Evolutionary conservation across 2,797 vertebrate genomes (phyloP).

Genomic region (Distichodus sexfasciatus): DNA sequence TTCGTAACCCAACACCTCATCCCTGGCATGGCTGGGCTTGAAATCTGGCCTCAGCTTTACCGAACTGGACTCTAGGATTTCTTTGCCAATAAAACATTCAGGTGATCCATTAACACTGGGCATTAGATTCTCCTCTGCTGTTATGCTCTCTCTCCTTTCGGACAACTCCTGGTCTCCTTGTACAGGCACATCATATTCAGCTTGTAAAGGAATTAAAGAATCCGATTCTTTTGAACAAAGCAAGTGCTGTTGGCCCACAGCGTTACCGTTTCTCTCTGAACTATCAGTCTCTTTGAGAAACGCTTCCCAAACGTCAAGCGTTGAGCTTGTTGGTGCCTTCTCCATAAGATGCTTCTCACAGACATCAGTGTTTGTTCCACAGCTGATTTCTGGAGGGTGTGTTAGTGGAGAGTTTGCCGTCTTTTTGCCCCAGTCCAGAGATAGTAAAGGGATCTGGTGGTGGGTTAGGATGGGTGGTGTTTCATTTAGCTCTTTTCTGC

Average conservation of each 20-base stretch:
- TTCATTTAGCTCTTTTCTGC: conserved; percentile 48
- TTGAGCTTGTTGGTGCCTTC: conserved; percentile 32
- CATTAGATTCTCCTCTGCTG: not conserved
- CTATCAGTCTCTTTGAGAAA: conserved; percentile 50
- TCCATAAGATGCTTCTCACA: not conserved
- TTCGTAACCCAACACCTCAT: conserved; percentile 30
- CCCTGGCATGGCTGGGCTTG: not conserved
- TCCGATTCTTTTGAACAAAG: not conserved
- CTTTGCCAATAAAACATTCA: not conserved
- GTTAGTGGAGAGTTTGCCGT: conserved; percentile 19
- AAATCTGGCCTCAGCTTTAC: not conserved
- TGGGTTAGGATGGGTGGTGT: conserved; percentile 60
- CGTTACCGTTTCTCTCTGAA: conserved; percentile 27
- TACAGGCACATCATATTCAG: not conserved
- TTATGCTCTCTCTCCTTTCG: not conserved
- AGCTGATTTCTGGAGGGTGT: conserved; percentile 47
- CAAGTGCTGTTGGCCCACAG: not conserved
- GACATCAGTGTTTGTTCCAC: conserved; percentile 14
- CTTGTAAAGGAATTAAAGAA: not conserved
- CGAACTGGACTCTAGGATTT: not conserved
- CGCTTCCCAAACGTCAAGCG: conserved; percentile 55
- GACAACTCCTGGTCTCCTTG: not conserved
- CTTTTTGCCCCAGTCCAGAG: conserved; percentile 64
- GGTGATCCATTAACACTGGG: not conserved
- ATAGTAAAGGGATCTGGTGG: conserved; percentile 69